These are phyloP conservation scores for Sympetrum striolatum DNA, from an alignment of 2,888 invertebrate genomes.

Conservation along the genomic window DNA sequence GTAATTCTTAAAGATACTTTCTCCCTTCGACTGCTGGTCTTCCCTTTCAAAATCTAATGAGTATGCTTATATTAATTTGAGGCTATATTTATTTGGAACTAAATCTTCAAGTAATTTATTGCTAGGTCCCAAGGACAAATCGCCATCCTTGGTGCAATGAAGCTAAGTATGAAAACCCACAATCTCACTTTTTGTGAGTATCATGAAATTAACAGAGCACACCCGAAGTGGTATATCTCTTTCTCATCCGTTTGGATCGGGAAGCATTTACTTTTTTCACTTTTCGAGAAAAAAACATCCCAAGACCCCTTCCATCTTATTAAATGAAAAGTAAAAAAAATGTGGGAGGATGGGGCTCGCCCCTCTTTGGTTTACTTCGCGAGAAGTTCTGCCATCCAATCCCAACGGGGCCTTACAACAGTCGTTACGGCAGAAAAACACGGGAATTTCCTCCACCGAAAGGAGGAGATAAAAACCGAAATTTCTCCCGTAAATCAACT, in stretches of 20 bases:
- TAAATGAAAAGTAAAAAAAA: background rate
- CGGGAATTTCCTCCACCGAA: slow-evolving; percentile 4
- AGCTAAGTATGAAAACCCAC: too few relatives aligned
- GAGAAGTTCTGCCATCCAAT: background rate
- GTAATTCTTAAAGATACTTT: too few relatives aligned
- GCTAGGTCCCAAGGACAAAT: too few relatives aligned
- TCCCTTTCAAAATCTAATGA: too few relatives aligned
- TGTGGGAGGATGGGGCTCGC: background rate
- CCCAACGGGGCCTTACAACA: background rate
- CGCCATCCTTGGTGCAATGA: too few relatives aligned
- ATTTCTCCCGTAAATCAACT: slow-evolving; percentile 39
- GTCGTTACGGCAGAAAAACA: slow-evolving; percentile 16
- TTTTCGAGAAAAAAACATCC: background rate
- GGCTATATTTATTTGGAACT: too few relatives aligned
- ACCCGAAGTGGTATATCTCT: background rate
- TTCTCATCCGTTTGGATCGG: background rate
- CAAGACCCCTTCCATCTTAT: background rate
- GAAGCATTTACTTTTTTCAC: background rate
- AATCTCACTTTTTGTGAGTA: too few relatives aligned
- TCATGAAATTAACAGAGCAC: too few relatives aligned
- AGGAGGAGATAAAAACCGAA: slow-evolving; percentile 6
- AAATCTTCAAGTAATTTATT: too few relatives aligned
- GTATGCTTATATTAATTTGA: too few relatives aligned
- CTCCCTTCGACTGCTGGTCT: too few relatives aligned
- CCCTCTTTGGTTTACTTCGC: background rate